A percentile compares a stretch with the other conserved stretches of the same genome.
These are phyloP conservation scores for Drosophila sp. DNA, from an alignment of 1,140 invertebrate genomes.

Conservation along the genomic window DNA sequence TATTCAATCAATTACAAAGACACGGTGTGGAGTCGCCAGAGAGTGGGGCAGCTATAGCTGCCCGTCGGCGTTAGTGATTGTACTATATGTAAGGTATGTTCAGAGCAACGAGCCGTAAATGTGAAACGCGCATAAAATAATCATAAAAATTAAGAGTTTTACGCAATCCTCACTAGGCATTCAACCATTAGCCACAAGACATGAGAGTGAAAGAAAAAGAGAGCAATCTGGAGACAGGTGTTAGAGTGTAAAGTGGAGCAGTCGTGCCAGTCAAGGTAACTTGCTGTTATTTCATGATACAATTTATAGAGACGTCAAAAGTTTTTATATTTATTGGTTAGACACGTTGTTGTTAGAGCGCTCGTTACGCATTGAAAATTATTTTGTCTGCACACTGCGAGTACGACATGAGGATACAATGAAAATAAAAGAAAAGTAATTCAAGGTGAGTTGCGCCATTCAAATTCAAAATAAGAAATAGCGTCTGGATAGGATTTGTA, in stretches of 20 bases:
- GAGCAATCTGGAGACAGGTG: constrained; percentile 49
- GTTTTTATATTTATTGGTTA: constrained; percentile 45
- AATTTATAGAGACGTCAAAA: constrained; percentile 54
- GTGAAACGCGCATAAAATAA: constrained; percentile 73
- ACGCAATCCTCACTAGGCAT: constrained; percentile 56
- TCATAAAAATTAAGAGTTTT: constrained; percentile 70
- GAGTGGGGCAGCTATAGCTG: constrained; percentile 6
- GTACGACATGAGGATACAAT: constrained; percentile 15
- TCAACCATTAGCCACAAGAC: constrained; percentile 27
- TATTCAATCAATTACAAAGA: constrained; percentile 54
- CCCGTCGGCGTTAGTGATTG: constrained; percentile 2
- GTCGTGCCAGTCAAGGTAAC: constrained; percentile 40
- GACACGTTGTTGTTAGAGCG: constrained; percentile 39
- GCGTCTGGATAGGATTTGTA: not conserved
- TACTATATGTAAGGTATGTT: constrained; percentile 21
- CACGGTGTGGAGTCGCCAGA: constrained; percentile 15
- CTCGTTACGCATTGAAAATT: constrained; percentile 60
- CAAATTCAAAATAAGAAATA: not conserved
- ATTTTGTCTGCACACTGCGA: constrained; percentile 43
- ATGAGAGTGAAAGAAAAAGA: constrained; percentile 51
- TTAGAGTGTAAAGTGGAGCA: constrained; percentile 75
- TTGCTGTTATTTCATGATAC: constrained; percentile 34
- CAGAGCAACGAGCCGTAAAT: constrained; percentile 58
- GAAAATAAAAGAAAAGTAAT: constrained; percentile 37
- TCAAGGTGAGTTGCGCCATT: constrained; percentile 63